phyloP scores from a whole-genome alignment of 2,888 invertebrate species.

The Orchestes rusci region DNA sequence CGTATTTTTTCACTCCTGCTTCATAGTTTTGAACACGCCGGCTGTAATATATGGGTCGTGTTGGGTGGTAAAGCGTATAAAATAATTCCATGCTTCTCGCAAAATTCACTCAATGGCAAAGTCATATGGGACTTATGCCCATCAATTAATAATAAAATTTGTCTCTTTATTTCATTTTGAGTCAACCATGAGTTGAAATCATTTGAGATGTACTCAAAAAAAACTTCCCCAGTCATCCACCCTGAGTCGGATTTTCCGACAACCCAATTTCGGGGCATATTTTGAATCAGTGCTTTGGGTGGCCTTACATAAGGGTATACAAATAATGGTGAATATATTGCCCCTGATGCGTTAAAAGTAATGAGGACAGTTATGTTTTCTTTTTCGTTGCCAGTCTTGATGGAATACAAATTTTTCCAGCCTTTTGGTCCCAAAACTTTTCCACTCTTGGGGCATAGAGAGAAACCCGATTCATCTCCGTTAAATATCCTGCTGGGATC shows the following conservation, averaged over 20 bases:
- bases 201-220: slow-evolving; percentile 23
- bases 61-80: slow-evolving; percentile 18
- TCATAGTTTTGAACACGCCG: slow-evolving; percentile 29
- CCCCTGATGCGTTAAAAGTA: slow-evolving; percentile 18
- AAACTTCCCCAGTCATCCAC: slow-evolving; percentile 29
- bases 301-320: slow-evolving; percentile 22
- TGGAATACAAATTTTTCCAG: slow-evolving; percentile 15
- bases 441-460: slow-evolving; percentile 28
- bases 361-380: slow-evolving; percentile 25
- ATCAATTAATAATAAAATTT: slow-evolving; percentile 23
- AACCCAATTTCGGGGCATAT: slow-evolving; percentile 21
- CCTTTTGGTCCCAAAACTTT: slow-evolving; percentile 21
- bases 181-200: slow-evolving; percentile 20
- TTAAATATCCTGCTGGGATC: slow-evolving; percentile 13
- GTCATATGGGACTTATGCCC: slow-evolving; percentile 22
- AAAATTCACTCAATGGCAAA: slow-evolving; percentile 18
- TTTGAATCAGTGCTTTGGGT: slow-evolving; percentile 20
- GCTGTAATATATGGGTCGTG: slow-evolving; percentile 29
- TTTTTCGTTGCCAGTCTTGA: slow-evolving; percentile 23
- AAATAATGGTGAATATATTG: slow-evolving; percentile 10
- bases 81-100: slow-evolving; percentile 15
- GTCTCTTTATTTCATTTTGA: slow-evolving; percentile 18
- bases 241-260: slow-evolving; percentile 30
- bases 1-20: slow-evolving; percentile 28
- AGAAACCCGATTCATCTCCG: slow-evolving; percentile 10